These are phyloP conservation scores for Datnioides undecimradiatus DNA, from an alignment of 2,113 vertebrate genomes.

Conservation along the genomic window DNA sequence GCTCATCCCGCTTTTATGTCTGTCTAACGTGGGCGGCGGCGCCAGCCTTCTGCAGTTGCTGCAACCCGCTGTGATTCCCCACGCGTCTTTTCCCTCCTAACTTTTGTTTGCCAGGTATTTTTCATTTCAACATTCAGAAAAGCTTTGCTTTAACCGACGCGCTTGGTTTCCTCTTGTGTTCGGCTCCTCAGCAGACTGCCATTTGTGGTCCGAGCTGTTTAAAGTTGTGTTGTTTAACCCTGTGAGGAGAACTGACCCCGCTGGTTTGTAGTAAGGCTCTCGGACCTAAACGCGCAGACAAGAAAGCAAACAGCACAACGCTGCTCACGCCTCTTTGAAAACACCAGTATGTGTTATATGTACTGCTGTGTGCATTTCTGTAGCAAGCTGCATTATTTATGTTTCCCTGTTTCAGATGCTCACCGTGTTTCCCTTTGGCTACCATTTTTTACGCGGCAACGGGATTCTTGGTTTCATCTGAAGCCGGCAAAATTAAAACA, in stretches of 20 bases:
- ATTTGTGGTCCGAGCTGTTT: background rate
- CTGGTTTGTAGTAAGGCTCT: background rate
- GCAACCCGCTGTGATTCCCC: background rate
- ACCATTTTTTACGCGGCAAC: background rate
- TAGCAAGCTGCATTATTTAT: background rate
- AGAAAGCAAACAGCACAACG: background rate
- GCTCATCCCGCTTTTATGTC: slow-evolving; percentile 5
- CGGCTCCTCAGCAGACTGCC: slow-evolving; percentile 2
- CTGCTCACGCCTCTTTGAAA: no score
- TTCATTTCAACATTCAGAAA: background rate
- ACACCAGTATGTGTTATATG: background rate
- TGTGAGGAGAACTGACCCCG: slow-evolving; percentile 41
- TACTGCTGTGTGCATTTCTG: background rate
- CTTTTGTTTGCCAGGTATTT: background rate
- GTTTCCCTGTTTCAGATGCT: background rate
- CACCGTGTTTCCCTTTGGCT: background rate
- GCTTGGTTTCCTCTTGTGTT: background rate
- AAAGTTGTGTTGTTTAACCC: background rate
- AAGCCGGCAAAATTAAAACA: background rate
- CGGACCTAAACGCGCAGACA: background rate
- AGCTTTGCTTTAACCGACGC: background rate
- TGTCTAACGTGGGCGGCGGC: background rate
- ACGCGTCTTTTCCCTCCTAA: background rate
- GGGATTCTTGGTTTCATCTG: background rate
- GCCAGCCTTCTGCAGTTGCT: background rate